Evolutionary conservation across 2,888 invertebrate genomes (phyloP).

Genomic region (Cosmopolites sordidus): DNA sequence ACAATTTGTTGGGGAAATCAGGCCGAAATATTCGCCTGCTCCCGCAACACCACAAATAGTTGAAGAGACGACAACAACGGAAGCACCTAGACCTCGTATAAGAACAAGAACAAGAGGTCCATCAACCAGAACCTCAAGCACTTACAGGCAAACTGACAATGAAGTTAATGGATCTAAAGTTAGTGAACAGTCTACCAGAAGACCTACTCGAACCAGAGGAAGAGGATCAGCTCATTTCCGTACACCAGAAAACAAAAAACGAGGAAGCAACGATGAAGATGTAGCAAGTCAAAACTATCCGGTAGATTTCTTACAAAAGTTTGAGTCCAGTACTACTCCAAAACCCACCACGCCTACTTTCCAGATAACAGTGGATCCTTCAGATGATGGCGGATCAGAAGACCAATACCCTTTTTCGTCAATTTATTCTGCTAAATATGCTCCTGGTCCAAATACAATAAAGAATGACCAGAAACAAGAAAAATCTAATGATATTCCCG

Average conservation of each 20-base stretch:
- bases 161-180: constrained; percentile 23
- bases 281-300: constrained; percentile 52
- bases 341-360: constrained; percentile 37
- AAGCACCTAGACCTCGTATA: constrained; percentile 29
- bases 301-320: constrained; percentile 37
- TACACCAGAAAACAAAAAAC: constrained; percentile 43
- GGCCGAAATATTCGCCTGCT: constrained; percentile 38
- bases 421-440: constrained; percentile 52
- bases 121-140: constrained; percentile 20
- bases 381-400: constrained; percentile 42
- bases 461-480: not conserved
- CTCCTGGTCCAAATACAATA: constrained; percentile 36
- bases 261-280: constrained; percentile 41
- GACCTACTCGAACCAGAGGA: constrained; percentile 39
- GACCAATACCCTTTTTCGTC: constrained; percentile 57
- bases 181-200: constrained; percentile 31
- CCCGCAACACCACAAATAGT: constrained; percentile 20
- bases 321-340: constrained; percentile 27
- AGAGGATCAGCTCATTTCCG: constrained; percentile 56
- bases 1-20: constrained; percentile 42
- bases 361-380: constrained; percentile 45
- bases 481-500: constrained; percentile 5
- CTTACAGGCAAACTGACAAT: constrained; percentile 18
- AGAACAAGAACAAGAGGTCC: constrained; percentile 32
- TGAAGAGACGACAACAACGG: constrained; percentile 23